Base-by-base conservation (phyloP, 2,797 vertebrate species). In the Cossypha dichroa region DNA sequence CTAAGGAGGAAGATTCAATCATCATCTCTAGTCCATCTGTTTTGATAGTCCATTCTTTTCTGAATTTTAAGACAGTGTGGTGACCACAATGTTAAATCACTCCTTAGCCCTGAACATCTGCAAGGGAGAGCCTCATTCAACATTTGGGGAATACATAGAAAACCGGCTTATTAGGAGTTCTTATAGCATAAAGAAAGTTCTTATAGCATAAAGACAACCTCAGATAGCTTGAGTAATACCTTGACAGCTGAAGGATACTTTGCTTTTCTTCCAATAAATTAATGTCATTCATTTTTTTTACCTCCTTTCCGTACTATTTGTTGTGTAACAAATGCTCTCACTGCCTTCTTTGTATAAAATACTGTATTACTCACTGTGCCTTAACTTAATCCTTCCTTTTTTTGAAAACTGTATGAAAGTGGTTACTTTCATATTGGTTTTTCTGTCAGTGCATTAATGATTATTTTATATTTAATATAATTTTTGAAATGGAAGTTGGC, bases 381-480 rank as follows among this genome's bases (percentile, higher is more conserved):
- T 98, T 98, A 98, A 95, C 94, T 98, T 97, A 97, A 97, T 94
- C 91, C 86, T 97, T 96, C 88, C 94, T 86, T 96, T 97, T 97
- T 96, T 95, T 97, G 90, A 81, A 95, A 96, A 87, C 60, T 88
- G 15, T 96, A 94, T 89, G 92, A 95, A 97, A 96, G 94, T 52
- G 14, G 34, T 87, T 89, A 91, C 85, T 97, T 97, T 95, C 94
- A 82, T 81, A 93, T 46, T 58, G 36, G 63, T 84, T 96, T 88
- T 97, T 94, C 97, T 97, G 96, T 96, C 97, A 98, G 93, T 97
- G 89, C 78, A 98, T 97, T 97, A 97, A 96, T 76, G 63, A 59
- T 97, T 96, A 93, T 95, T 97, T 96, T 96, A 93, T 97, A 97
- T 95, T 96, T 95, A 97, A 97, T 97, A 97, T 97, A 96, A 97